Evolutionary conservation across 2,113 vertebrate species (phyloP), one percentile per base, ranked within the genome.

Genomic region (Desmodus rotundus): DNA sequence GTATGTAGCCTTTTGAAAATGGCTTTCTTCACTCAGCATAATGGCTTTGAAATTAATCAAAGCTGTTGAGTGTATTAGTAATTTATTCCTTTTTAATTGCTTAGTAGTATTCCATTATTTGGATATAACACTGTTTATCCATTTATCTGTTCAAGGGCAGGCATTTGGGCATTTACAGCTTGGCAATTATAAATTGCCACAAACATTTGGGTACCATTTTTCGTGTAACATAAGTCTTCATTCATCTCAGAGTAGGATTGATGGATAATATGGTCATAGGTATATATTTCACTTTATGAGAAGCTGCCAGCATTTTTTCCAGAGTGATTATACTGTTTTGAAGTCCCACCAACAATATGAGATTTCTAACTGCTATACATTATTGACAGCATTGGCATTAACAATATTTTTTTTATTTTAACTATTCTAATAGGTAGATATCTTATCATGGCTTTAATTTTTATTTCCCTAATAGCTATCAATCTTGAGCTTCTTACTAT

Each of bases 31-130:
- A 78, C 17, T 84, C 4, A 58, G 20, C 8, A 54, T 87, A 78
- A 84, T 91, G 54, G 3, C 56, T 92, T 96, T 87, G 86, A 95
- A 87, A 86, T 74, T 92, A 14, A 80, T 65, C 5, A 56, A 73
- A 12, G 12, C 20, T 61, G 28, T 80, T 85, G 4, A 70, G 16
- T 92, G 7, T 82, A 33, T 89, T 43, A 43, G 7, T 80, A 45
- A 45, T 31, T 77, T 47, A 72, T 94, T 82, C 31, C 50, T 88
- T 68, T 54, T 63, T 84, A 85, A 85, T 52, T 95, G 52, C 45
- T 94, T 54, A 70, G 19, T 95, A 77, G 20, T 92, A 77, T 89
- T 86, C 11, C 24, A 11, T 67, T 65, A 15, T 74, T 8, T 56
- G 22, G 22, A 5, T 54, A 45, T 41, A 61, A n/a, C 11, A 73